These are phyloP conservation scores for Nyleta sp. DNA, from an alignment of 2,888 invertebrate genomes.

Conservation along the genomic window DNA sequence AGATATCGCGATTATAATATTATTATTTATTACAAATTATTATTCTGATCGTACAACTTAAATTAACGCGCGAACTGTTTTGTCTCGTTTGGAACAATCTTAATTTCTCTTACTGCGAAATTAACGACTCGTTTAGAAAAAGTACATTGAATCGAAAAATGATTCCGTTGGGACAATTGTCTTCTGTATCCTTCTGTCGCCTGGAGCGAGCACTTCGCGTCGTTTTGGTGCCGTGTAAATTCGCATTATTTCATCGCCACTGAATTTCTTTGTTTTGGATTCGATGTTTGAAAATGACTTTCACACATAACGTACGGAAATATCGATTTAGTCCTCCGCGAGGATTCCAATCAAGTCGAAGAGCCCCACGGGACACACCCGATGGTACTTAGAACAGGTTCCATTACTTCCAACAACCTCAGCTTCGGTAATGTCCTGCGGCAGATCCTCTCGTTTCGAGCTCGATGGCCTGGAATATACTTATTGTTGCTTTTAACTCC, in stretches of 20 bases:
- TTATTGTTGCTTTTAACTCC: slow-evolving; percentile 60
- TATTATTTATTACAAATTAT: too few species aligned
- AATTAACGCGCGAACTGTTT: too few species aligned
- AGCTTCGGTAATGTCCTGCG: slow-evolving; percentile 84
- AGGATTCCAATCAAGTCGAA: slow-evolving; percentile 84
- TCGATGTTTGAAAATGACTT: slow-evolving; percentile 56
- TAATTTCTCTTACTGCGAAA: too few species aligned
- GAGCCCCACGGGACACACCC: slow-evolving; percentile 84
- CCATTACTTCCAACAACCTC: slow-evolving; percentile 84
- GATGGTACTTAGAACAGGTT: slow-evolving; percentile 83
- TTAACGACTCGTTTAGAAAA: too few species aligned
- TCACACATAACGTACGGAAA: slow-evolving; percentile 46
- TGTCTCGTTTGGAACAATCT: too few species aligned
- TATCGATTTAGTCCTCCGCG: slow-evolving; percentile 77
- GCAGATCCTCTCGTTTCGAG: slow-evolving; percentile 84
- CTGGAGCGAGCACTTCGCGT: slow-evolving; percentile 14
- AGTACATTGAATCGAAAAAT: too few species aligned
- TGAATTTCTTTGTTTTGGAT: slow-evolving; percentile 46
- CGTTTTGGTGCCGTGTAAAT: slow-evolving; percentile 12
- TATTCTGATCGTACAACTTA: too few species aligned
- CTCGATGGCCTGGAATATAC: slow-evolving; percentile 85
- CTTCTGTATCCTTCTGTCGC: neutral
- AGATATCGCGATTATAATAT: too few species aligned
- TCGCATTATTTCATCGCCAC: slow-evolving; percentile 20
- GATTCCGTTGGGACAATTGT: too few species aligned